Evolutionary conservation across 2,888 invertebrate genomes (phyloP), one percentile per base, ranked within the genome.

Genomic region (Mycalesis mineus): DNA sequence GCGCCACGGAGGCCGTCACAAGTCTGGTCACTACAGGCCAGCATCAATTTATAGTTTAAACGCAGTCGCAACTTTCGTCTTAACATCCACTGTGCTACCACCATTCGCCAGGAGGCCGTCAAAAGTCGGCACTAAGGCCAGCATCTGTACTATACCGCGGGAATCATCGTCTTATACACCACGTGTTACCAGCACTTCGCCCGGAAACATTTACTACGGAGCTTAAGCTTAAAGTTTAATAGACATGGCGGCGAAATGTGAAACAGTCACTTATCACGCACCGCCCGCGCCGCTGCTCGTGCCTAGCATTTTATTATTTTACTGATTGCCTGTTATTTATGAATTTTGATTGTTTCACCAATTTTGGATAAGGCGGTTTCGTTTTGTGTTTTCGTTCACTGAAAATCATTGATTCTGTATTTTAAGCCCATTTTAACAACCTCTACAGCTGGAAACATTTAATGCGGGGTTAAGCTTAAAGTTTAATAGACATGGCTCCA

Each of bases 151-250:
- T 44, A 50, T 56, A 56, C 7, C 45, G 37, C n/a, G 49, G 52
- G 56, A 58, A 58, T 58, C 58, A 58, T 17, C 56, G n/a, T n/a
- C n/a, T n/a, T n/a, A n/a, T n/a, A n/a, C 56, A 53, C 50, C 52
- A 47, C 58, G 45, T 58, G 55, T 56, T 28, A 28, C 39, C 53
- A 2, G 41, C 33, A 37, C 49, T 33, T 54, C 40, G 50, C 39
- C 50, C 60, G 33, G 54, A 60, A 57, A 47, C 49, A 57, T 60
- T 17, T 40, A 42, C 28, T 49, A 33, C 33, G 36, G n/a, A 5
- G 14, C 31, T 11, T 9, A 36, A 47, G 33, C 9, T 48, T 37
- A 42, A 41, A 44, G 44, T 44, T 50, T 45, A 45, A 45, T n/a
- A n/a, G 31, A 45, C 31, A 22, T 14, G 29, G 28, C 14, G 14